phyloP scores from a whole-genome alignment of 2,888 invertebrate genomes.

The Caenorhabditis wallacei region DNA sequence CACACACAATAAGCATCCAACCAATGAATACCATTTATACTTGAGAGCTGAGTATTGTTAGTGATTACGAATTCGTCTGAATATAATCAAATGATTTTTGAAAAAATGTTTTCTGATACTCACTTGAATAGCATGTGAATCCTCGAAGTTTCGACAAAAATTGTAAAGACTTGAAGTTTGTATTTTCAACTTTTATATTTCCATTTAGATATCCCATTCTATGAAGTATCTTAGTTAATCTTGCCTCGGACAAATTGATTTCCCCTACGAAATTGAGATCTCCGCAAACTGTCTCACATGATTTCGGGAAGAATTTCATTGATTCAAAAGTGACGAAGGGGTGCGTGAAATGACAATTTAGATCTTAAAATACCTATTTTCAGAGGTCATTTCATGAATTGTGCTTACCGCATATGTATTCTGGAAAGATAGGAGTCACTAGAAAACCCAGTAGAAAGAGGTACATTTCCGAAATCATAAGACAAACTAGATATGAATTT shows the following conservation, averaged over 20 bases:
- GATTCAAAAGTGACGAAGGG: neutral
- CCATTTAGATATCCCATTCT: neutral
- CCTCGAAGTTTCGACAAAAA: neutral
- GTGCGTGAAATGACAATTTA: slow-evolving; percentile 5
- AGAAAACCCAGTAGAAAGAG: too few relatives aligned
- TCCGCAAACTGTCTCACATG: neutral
- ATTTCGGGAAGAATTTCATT: slow-evolving; percentile 9
- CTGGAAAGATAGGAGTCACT: too few relatives aligned
- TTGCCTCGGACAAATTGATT: neutral
- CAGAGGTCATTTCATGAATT: neutral
- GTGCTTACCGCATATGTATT: neutral
- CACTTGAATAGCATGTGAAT: neutral
- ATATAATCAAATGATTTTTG: neutral
- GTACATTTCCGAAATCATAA: too few relatives aligned
- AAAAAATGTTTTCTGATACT: neutral
- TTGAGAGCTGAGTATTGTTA: neutral
- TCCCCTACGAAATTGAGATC: neutral
- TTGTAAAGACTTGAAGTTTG: neutral
- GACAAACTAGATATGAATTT: too few relatives aligned
- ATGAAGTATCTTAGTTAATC: neutral
- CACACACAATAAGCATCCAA: neutral
- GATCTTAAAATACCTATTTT: neutral
- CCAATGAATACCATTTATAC: neutral
- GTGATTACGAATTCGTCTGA: neutral
- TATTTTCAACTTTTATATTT: neutral